Percentiles rank a stretch among this genome's conserved stretches.
Conservation (phyloP, 1,140 invertebrate species). For the Chironomus striatipennis region DNA sequence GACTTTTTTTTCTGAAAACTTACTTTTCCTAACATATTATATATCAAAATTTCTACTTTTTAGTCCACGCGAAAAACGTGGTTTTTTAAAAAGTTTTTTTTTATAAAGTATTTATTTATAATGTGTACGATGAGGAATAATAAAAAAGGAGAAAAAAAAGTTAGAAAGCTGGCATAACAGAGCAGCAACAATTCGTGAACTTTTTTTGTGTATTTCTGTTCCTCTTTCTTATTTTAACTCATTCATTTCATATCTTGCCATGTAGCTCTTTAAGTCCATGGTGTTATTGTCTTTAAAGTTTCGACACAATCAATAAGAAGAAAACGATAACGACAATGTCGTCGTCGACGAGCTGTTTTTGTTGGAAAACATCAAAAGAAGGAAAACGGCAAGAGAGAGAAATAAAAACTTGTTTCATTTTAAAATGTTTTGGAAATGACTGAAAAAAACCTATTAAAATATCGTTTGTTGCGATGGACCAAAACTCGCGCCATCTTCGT, state of each 20-base stretch:
- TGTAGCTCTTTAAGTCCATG: slow-evolving; percentile 5
- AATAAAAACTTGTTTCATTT: slow-evolving; percentile 1
- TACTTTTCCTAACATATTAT: too few relatives aligned
- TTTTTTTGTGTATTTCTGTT: too few relatives aligned
- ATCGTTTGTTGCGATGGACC: slow-evolving; percentile 3
- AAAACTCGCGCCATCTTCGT: not conserved
- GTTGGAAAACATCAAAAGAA: not conserved
- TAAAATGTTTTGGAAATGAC: not conserved
- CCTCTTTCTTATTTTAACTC: slow-evolving; percentile 7
- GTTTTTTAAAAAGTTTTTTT: too few relatives aligned
- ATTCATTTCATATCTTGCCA: not conserved
- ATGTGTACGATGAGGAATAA: not conserved
- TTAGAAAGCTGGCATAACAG: not conserved
- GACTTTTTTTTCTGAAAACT: too few relatives aligned
- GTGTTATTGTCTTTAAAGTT: not conserved
- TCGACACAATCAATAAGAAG: not conserved
- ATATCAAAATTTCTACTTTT: too few relatives aligned
- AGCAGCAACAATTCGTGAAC: not conserved
- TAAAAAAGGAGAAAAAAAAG: not conserved
- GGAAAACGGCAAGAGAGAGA: not conserved
- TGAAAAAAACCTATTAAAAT: not conserved
- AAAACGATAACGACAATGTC: not conserved
- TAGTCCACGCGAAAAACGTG: too few relatives aligned
- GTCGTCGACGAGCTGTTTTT: not conserved
- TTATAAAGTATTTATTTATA: too few relatives aligned